Evolutionary conservation across 92 coral and sea anemone species (phyloP), one percentile per base, ranked within the genome.

Genomic region (Paramuricea clavata): DNA sequence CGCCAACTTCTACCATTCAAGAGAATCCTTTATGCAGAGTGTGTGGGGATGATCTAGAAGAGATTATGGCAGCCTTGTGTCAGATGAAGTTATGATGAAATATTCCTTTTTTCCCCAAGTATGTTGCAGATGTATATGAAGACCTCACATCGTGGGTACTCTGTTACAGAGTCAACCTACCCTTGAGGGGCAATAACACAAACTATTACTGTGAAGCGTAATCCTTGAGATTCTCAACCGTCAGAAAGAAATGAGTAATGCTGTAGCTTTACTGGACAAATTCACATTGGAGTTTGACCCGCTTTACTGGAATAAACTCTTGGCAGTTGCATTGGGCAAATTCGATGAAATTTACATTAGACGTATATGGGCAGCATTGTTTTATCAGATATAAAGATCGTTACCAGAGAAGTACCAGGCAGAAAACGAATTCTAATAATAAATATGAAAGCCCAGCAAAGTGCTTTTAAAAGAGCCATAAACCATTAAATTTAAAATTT

Each of bases 21-120:
- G 82, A 49, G 82, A 49, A 52, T 52, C 43, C 42, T 76, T 23
- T 76, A 76, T 76, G 82, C 82, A 2, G 82, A 76, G 68, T 22
- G 68, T 76, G n/a, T n/a, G 82, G 47, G 82, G 82, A 52, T 22
- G 82, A 76, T 74, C 57, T 74, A 47, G 80, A 74, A 41, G 80
- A 74, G n/a, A 47, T 1, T 76, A 76, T 49, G 67, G 47, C 65
- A 76, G 30, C 68, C 68, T 76, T 26, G 25, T 52, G 21, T 52
- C 65, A 76, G 82, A 76, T 76, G 82, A 76, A 13, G 44, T 74
- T 42, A 22, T 52, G 21, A 49, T 49, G 82, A 76, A 76, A 76
- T 76, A 76, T 32, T n/a, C 82, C 82, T 30, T 49, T 49, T 52
- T 76, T 76, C 30, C 12, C 21, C 82, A 76, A 47, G 68, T 76